These are phyloP conservation scores for Venustaconcha ellipsiformis DNA, from an alignment of 1,140 invertebrate genomes.

Conservation along the genomic window DNA sequence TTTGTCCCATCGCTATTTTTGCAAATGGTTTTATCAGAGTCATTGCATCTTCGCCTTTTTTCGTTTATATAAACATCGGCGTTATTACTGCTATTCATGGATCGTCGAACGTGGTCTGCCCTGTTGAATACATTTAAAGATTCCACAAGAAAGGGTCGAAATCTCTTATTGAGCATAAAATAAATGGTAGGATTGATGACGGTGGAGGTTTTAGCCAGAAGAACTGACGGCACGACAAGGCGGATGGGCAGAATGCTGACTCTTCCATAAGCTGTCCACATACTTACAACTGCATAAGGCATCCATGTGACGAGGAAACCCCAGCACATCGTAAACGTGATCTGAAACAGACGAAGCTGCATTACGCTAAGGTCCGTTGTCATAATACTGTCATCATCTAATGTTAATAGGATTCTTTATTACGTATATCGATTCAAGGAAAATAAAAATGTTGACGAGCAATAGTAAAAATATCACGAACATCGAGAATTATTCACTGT, in stretches of 20 bases:
- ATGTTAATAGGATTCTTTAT: too few species aligned
- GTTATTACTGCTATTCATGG: too few species aligned
- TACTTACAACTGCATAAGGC: slow-evolving; percentile 41
- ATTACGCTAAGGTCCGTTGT: too few species aligned
- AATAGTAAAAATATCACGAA: too few species aligned
- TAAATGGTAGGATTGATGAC: slow-evolving; percentile 15
- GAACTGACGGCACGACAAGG: not conserved
- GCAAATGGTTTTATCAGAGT: too few species aligned
- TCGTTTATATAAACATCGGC: too few species aligned
- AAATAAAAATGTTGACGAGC: too few species aligned
- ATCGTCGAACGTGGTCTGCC: not conserved
- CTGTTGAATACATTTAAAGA: not conserved
- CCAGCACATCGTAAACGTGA: slow-evolving; percentile 30
- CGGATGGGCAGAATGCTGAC: slow-evolving; percentile 1
- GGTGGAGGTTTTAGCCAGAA: slow-evolving; percentile 12
- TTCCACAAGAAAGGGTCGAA: slow-evolving; percentile 5
- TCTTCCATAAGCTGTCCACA: slow-evolving; percentile 33
- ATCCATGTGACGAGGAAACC: slow-evolving; percentile 38
- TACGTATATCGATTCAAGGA: too few species aligned
- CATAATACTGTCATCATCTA: too few species aligned
- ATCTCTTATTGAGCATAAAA: slow-evolving; percentile 16
- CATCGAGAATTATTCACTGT: too few species aligned
- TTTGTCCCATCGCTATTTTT: too few species aligned
- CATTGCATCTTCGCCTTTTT: too few species aligned
- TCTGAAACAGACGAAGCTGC: slow-evolving; percentile 7